These are phyloP conservation scores for Zingel zingel DNA, from an alignment of 2,113 vertebrate species.

Conservation along the genomic window DNA sequence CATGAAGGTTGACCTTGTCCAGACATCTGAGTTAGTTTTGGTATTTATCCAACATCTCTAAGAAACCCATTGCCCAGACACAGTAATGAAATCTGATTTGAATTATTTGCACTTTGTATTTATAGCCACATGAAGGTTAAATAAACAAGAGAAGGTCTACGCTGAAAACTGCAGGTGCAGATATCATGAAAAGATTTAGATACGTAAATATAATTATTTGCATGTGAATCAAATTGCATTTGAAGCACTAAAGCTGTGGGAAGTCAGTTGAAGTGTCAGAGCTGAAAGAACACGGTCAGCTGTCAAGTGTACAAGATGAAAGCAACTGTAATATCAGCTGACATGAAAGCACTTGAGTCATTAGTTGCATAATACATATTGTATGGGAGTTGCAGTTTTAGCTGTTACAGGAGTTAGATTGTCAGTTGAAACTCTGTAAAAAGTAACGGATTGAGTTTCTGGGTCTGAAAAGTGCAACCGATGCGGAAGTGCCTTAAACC, in stretches of 20 bases:
- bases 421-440: background rate
- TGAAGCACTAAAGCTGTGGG: background rate
- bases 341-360: no score
- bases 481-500: no score
- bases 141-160: background rate
- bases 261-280: background rate
- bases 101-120: background rate
- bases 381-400: background rate
- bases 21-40: background rate
- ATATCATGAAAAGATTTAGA: background rate
- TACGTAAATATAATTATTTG: background rate
- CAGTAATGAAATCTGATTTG: background rate
- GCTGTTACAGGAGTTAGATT: background rate
- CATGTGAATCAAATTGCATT: background rate
- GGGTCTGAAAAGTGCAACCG: no score
- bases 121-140: background rate
- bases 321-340: background rate
- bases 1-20: background rate
- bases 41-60: background rate
- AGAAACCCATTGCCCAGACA: slow-evolving; percentile 1
- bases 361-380: background rate
- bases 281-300: background rate
- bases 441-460: no score
- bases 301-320: background rate
- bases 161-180: background rate